Percentiles rank a stretch among this genome's conserved stretches.
These are phyloP conservation scores for Aphidoletes aphidimyza DNA, from an alignment of 2,888 invertebrate species.

Conservation along the genomic window DNA sequence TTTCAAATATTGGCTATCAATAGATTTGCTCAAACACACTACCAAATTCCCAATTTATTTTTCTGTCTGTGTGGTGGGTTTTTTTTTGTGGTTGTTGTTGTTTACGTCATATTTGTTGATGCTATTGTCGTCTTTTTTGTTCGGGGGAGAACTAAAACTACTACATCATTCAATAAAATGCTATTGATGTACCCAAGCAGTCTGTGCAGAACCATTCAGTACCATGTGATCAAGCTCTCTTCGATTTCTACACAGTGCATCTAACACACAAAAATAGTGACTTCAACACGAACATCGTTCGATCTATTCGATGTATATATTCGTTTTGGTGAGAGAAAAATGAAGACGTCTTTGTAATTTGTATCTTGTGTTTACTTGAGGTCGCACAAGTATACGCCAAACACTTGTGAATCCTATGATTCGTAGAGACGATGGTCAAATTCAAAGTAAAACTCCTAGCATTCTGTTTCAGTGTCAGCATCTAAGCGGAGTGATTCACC, in stretches of 20 bases:
- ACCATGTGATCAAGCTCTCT: no score
- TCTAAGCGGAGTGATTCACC: neutral
- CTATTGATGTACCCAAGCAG: no score
- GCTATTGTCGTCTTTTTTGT: no score
- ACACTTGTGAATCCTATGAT: neutral
- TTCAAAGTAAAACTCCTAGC: neutral
- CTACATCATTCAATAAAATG: no score
- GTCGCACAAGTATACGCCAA: neutral
- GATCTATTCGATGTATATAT: no score
- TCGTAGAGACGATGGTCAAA: slow-evolving; percentile 22
- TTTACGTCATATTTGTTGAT: no score
- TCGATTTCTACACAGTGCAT: no score
- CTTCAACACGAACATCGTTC: no score
- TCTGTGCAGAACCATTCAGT: no score
- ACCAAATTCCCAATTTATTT: neutral
- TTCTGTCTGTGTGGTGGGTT: no score
- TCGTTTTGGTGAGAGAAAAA: neutral
- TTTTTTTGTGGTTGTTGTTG: neutral
- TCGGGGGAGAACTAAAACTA: no score
- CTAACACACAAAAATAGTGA: no score
- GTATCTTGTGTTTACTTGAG: neutral
- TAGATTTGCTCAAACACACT: neutral
- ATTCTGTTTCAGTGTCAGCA: neutral
- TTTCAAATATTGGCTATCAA: slow-evolving; percentile 9
- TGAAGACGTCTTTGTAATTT: neutral